These are phyloP conservation scores for Cottus gobio DNA, from an alignment of 2,113 vertebrate species.

Conservation along the genomic window DNA sequence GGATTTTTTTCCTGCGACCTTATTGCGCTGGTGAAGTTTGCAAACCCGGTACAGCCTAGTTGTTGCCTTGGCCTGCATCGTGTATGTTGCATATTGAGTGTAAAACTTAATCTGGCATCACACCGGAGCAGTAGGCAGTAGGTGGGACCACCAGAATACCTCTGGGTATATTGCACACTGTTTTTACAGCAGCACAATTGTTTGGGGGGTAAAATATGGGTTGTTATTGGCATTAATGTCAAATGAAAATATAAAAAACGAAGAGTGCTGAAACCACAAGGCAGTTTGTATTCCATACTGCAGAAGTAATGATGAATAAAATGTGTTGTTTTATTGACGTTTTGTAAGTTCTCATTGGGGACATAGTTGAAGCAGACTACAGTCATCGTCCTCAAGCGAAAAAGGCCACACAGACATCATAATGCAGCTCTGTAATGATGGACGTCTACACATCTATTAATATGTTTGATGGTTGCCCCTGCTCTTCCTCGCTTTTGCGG, in stretches of 20 bases:
- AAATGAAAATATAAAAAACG: neutral
- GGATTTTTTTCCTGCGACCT: neutral
- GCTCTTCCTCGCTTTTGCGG: conserved; percentile 5
- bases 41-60: neutral
- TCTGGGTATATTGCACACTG: neutral
- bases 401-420: neutral
- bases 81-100: neutral
- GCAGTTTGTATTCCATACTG: neutral
- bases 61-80: neutral
- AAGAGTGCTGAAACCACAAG: neutral
- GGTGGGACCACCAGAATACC: neutral
- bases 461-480: conserved; percentile 15
- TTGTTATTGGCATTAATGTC: conserved; percentile 28
- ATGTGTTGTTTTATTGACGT: neutral
- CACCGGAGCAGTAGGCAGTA: neutral
- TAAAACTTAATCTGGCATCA: neutral
- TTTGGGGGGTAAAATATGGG: neutral
- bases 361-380: neutral
- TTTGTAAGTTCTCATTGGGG: neutral
- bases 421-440: conserved; percentile 12
- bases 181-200: neutral
- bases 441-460: conserved; percentile 25
- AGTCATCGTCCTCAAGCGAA: neutral
- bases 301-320: neutral
- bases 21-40: neutral